Percentiles rank a stretch among this genome's conserved stretches.
Conservation (phyloP, 1,140 invertebrate species). For the Drosophila ercepeae region DNA sequence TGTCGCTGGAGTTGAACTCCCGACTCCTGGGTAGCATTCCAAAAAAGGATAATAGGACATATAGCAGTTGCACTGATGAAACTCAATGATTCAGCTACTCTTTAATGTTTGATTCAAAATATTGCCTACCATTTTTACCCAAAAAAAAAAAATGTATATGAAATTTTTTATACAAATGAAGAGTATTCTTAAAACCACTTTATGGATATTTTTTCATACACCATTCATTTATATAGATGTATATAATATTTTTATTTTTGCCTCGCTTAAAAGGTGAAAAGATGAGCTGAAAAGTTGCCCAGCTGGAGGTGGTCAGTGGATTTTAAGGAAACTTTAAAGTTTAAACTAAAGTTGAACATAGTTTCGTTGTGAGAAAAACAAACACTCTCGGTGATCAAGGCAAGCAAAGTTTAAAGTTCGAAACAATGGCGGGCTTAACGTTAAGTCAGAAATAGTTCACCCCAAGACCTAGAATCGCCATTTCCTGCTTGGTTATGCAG, state of each 20-base stretch:
- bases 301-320: constrained; percentile 42
- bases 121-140: no score
- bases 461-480: constrained; percentile 1
- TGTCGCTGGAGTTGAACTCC: constrained; percentile 43
- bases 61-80: not conserved
- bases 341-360: constrained; percentile 58
- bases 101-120: no score
- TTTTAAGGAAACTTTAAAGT: constrained; percentile 46
- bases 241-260: constrained; percentile 13
- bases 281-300: constrained; percentile 46
- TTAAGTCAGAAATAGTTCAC: constrained; percentile 27
- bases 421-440: constrained; percentile 38
- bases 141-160: no score
- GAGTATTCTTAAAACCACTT: not conserved
- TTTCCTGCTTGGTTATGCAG: constrained; percentile 71
- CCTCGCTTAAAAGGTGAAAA: constrained; percentile 57
- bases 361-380: constrained; percentile 28
- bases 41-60: not conserved
- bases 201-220: constrained; percentile 4
- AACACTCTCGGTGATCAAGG: constrained; percentile 12
- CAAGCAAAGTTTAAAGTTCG: constrained; percentile 54
- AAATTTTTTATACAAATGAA: not conserved
- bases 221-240: not conserved
- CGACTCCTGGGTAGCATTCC: constrained; percentile 11
- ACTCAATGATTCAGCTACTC: not conserved